Percentiles rank a stretch among this genome's conserved stretches.
phyloP scores from a whole-genome alignment of 2,797 vertebrate species.

The Synaphobranchus kaupii region DNA sequence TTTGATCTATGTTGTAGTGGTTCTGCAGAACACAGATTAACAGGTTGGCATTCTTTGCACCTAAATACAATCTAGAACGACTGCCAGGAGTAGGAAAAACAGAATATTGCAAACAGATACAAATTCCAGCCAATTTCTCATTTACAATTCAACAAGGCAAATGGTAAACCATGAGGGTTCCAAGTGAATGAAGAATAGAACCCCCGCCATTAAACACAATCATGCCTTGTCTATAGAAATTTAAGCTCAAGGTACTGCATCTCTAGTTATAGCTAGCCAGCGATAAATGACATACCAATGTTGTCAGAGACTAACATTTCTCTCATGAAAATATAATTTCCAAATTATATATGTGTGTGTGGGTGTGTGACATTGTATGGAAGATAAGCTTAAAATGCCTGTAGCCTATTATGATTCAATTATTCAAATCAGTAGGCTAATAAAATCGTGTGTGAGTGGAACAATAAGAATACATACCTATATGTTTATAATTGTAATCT shows the following conservation, averaged over 20 bases:
- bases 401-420: not conserved
- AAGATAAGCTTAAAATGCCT: not conserved
- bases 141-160: not conserved
- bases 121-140: not conserved
- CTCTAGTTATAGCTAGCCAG: not conserved
- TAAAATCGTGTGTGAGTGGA: not conserved
- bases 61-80: slow-evolving; percentile 22
- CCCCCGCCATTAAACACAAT: not conserved
- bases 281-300: not conserved
- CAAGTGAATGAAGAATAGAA: not conserved
- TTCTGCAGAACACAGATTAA: slow-evolving; percentile 31
- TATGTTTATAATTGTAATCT: not conserved
- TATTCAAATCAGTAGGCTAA: not conserved
- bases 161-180: not conserved
- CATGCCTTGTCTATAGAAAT: not conserved
- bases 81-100: not conserved
- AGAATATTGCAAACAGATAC: not conserved
- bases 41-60: slow-evolving; percentile 18
- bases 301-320: not conserved
- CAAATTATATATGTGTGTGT: not conserved
- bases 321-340: not conserved
- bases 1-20: not conserved
- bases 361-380: not conserved
- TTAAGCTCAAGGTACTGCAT: not conserved
- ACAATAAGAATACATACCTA: not conserved